A percentile compares a stretch with the other conserved stretches of the same genome.
Conservation (phyloP, 1,140 invertebrate genomes). For the Orchestia grillus region DNA sequence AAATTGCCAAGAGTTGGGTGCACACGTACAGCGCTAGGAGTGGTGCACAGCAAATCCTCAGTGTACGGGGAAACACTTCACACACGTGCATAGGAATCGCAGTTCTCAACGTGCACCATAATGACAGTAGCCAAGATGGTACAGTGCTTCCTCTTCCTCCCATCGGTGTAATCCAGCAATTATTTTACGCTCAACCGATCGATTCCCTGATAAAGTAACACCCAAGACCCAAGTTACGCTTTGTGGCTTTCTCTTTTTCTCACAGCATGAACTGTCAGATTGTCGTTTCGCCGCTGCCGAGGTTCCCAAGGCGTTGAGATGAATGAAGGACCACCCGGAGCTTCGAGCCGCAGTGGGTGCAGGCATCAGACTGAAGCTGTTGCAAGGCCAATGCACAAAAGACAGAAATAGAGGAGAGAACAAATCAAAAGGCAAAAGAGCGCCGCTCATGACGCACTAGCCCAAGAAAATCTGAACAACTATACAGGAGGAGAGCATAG, state of each 20-base stretch:
- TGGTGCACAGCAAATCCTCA: no score
- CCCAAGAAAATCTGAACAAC: background rate
- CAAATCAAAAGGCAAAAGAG: background rate
- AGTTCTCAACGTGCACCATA: background rate
- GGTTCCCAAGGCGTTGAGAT: background rate
- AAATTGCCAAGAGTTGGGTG: no score
- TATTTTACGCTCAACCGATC: background rate
- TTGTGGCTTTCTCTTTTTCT: background rate
- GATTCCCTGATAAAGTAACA: background rate
- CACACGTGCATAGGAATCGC: background rate
- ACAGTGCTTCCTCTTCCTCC: background rate
- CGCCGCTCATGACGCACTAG: no score
- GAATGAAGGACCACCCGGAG: background rate
- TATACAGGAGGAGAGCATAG: background rate
- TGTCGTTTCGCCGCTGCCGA: background rate
- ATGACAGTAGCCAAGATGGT: background rate
- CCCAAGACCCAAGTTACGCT: background rate
- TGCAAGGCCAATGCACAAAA: background rate
- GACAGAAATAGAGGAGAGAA: background rate
- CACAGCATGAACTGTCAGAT: background rate
- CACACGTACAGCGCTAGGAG: no score
- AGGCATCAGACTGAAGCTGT: no score
- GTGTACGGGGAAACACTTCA: no score
- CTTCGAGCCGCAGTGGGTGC: no score
- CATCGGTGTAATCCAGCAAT: background rate